Conservation (phyloP, 2,888 invertebrate species). For the Tridacna gigas region DNA sequence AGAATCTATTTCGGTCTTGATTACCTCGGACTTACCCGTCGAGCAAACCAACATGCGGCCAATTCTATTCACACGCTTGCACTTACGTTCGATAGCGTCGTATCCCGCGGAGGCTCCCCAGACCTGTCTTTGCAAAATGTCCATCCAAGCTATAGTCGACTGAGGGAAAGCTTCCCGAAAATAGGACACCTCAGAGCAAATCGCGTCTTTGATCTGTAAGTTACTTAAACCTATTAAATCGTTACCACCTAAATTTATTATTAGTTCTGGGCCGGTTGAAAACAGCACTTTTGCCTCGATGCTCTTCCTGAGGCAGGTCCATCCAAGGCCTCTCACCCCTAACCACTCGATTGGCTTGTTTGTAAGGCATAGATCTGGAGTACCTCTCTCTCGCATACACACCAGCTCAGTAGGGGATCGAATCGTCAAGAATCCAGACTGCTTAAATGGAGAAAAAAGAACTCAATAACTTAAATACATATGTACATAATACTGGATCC, state of each 20-base stretch:
- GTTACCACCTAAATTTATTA: slow-evolving; percentile 22
- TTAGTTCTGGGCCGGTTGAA: not conserved
- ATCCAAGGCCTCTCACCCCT: not conserved
- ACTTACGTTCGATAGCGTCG: no score
- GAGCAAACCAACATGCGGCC: not conserved
- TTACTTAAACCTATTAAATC: not conserved
- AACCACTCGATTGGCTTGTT: not conserved
- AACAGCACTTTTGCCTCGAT: no score
- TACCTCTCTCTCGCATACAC: not conserved
- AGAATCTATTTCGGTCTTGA: slow-evolving; percentile 9
- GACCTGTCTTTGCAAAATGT: no score
- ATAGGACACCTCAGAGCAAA: slow-evolving; percentile 12
- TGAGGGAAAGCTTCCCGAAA: no score
- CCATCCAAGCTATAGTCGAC: no score
- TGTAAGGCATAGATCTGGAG: no score
- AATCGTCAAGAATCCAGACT: slow-evolving; percentile 44
- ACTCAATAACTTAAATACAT: not conserved
- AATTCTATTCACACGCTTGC: slow-evolving; percentile 18
- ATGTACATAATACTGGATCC: not conserved
- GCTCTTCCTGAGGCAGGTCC: not conserved
- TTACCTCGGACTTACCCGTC: not conserved
- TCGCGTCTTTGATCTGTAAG: not conserved
- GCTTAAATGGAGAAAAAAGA: not conserved
- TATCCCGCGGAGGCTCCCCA: no score
- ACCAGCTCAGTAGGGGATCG: slow-evolving; percentile 45